Evolutionary conservation across 2,888 invertebrate genomes (phyloP).

Genomic region (Prosapia bicincta): DNA sequence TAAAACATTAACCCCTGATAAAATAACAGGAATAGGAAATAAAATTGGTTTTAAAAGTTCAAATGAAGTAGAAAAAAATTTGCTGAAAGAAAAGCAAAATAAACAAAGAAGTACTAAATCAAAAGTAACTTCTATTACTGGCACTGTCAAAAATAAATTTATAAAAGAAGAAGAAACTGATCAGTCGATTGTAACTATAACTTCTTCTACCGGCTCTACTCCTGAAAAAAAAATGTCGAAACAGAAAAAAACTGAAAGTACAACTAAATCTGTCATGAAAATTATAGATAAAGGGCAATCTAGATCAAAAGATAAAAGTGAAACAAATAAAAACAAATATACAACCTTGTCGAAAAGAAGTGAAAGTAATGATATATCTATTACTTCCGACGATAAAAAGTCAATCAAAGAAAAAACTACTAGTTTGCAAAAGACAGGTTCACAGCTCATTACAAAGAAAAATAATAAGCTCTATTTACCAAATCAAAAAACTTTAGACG

Average conservation of each 20-base stretch:
- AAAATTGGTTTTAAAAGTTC: neutral
- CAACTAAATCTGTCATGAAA: neutral
- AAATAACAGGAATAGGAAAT: neutral
- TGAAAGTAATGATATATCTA: neutral
- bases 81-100: neutral
- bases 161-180: constrained; percentile 7
- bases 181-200: neutral
- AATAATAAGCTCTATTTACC: neutral
- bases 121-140: constrained; percentile 7
- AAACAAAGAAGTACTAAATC: neutral
- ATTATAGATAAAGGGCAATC: neutral
- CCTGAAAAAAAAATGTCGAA: neutral
- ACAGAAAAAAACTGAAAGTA: neutral
- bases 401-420: neutral
- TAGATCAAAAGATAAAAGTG: neutral
- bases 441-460: neutral
- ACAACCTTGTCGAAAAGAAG: neutral
- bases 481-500: neutral
- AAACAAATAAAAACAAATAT: neutral
- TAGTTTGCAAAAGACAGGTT: neutral
- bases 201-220: neutral
- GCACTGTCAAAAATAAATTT: constrained; percentile 15
- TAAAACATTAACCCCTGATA: neutral
- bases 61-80: neutral
- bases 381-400: neutral